Conservation (phyloP, 2,113 vertebrate genomes). For the Phyllostomus discolor region DNA sequence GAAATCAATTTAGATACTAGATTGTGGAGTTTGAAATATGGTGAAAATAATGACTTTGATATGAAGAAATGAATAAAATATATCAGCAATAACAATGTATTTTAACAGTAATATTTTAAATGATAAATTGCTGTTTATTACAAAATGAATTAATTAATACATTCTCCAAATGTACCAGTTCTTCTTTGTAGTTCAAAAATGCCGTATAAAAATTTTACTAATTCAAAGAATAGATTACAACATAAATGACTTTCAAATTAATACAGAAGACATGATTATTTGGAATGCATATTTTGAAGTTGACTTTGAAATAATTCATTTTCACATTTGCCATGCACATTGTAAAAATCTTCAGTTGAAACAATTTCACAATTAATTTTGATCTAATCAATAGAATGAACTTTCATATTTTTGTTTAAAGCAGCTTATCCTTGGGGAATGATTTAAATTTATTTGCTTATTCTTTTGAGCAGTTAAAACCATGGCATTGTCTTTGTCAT, state of each 20-base stretch:
- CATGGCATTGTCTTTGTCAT: not conserved
- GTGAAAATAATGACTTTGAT: not conserved
- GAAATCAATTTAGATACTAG: not conserved
- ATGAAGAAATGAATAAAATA: not conserved
- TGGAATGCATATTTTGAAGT: conserved; percentile 38
- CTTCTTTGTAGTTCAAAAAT: not conserved
- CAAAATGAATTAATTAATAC: not conserved
- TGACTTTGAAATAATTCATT: not conserved
- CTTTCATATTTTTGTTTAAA: not conserved
- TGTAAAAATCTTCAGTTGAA: conserved; percentile 20
- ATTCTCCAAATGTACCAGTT: not conserved
- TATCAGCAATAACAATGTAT: not conserved
- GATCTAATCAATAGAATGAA: not conserved
- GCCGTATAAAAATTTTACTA: not conserved
- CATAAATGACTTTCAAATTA: not conserved
- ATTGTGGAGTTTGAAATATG: not conserved
- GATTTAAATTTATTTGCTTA: not conserved
- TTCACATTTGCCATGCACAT: conserved; percentile 22
- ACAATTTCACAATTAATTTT: conserved; percentile 43
- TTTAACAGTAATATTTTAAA: not conserved
- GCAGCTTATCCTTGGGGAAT: not conserved
- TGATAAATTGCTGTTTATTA: not conserved
- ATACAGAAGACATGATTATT: not conserved
- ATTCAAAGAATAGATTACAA: conserved; percentile 32
- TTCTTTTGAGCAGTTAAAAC: conserved; percentile 16